A percentile compares a stretch with the other conserved stretches of the same genome.
Conservation (phyloP, 2,113 vertebrate species). For the Chaetops frenatus region DNA sequence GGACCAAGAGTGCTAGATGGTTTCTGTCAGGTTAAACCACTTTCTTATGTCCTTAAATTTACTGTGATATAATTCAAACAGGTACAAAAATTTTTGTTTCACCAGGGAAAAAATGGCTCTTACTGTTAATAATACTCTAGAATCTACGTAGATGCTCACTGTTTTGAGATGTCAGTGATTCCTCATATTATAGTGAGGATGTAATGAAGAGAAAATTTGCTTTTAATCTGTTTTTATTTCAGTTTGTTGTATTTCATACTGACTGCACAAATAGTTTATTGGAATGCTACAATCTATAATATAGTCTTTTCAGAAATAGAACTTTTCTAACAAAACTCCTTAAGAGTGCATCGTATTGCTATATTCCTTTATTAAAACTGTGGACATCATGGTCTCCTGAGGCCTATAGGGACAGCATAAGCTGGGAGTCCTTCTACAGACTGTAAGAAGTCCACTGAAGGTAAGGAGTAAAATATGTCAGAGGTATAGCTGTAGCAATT, state of each 20-base stretch:
- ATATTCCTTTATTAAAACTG: slow-evolving; percentile 46
- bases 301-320: slow-evolving; percentile 51
- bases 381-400: slow-evolving; percentile 40
- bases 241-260: slow-evolving; percentile 4
- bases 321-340: slow-evolving; percentile 47
- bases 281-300: slow-evolving; percentile 18
- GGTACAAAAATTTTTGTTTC: background rate
- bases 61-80: background rate
- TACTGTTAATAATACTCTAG: background rate
- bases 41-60: background rate
- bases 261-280: background rate
- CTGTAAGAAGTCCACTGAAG: slow-evolving; percentile 41
- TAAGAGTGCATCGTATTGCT: slow-evolving; percentile 38
- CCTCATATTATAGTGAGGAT: background rate
- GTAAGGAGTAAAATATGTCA: slow-evolving; percentile 16
- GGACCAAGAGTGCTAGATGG: background rate
- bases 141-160: background rate
- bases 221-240: background rate
- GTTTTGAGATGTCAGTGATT: background rate
- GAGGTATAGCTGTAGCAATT: background rate
- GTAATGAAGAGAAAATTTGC: background rate
- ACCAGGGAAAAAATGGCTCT: background rate
- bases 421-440: slow-evolving; percentile 21
- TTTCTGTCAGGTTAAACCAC: background rate
- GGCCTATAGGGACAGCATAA: slow-evolving; percentile 46